Percentiles rank a stretch among this genome's conserved stretches.
Conservation (phyloP, 2,888 invertebrate genomes). For the Gastracanthus pulcherrimus region DNA sequence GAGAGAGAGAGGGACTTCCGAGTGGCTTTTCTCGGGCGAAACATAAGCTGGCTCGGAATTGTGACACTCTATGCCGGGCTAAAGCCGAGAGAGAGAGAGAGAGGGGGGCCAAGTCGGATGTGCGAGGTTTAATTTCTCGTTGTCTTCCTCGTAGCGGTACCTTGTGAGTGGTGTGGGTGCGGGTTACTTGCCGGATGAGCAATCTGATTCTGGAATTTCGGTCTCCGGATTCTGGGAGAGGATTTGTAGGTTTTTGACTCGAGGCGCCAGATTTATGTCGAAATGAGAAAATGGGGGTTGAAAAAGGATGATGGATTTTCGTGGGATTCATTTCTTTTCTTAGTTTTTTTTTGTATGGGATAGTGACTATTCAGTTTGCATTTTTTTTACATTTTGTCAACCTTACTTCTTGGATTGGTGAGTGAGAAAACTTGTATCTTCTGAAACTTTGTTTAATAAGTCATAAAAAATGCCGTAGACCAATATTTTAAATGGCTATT, state of each 20-base stretch:
- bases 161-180: not conserved
- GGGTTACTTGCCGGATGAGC: conserved; percentile 18
- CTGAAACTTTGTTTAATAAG: no score
- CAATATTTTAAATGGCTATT: no score
- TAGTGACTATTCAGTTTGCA: not conserved
- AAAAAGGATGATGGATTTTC: not conserved
- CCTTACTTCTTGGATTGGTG: no score
- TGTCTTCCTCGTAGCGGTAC: conserved; percentile 6
- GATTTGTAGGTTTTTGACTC: conserved; percentile 27
- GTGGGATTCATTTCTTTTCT: no score
- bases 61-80: conserved; percentile 21
- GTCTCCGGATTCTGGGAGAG: not conserved
- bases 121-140: conserved; percentile 47
- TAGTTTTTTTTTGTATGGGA: not conserved
- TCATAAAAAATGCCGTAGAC: no score
- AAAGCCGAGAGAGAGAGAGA: conserved; percentile 20
- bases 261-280: not conserved
- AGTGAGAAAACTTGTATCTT: no score
- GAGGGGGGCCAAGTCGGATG: conserved; percentile 7
- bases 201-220: conserved; percentile 42
- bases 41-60: conserved; percentile 3
- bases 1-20: not conserved
- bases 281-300: not conserved
- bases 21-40: conserved; percentile 28
- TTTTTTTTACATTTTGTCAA: no score